These are phyloP conservation scores for Clarias laeviceps DNA, from an alignment of 2,797 vertebrate genomes.

Conservation along the genomic window DNA sequence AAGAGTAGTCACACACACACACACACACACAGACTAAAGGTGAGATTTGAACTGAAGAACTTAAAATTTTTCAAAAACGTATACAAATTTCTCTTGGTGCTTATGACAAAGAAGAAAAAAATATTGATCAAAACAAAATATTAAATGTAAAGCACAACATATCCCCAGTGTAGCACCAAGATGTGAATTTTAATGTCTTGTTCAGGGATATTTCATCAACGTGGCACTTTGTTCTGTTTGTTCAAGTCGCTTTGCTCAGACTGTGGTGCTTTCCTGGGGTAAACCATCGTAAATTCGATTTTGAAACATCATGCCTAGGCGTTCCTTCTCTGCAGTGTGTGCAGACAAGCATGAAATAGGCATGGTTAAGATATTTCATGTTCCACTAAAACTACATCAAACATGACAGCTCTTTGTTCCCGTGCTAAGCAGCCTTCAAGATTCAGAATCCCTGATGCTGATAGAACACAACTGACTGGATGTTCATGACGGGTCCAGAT, in stretches of 20 bases:
- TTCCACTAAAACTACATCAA: constrained; percentile 67
- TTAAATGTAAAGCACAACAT: neutral
- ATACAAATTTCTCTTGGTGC: neutral
- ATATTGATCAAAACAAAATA: neutral
- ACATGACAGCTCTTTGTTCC: constrained; percentile 62
- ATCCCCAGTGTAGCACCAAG: neutral
- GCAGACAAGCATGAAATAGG: constrained; percentile 72
- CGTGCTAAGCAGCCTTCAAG: constrained; percentile 57
- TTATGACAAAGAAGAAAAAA: too few species aligned
- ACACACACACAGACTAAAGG: too few species aligned
- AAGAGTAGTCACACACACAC: too few species aligned
- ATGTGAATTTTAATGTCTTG: neutral
- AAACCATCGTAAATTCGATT: constrained; percentile 62
- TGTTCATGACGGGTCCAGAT: constrained; percentile 5
- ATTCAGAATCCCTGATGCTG: constrained; percentile 20
- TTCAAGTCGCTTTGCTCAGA: neutral
- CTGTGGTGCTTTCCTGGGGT: neutral
- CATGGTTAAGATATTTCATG: constrained; percentile 69
- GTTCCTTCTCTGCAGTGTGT: constrained; percentile 58
- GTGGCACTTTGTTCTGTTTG: neutral
- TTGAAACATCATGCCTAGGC: constrained; percentile 60
- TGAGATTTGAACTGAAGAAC: neutral
- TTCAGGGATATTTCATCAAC: neutral
- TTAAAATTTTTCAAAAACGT: neutral
- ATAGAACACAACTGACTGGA: neutral